Evolutionary conservation across 2,113 vertebrate species (phyloP).

Genomic region (Genyomyrus donnyi): DNA sequence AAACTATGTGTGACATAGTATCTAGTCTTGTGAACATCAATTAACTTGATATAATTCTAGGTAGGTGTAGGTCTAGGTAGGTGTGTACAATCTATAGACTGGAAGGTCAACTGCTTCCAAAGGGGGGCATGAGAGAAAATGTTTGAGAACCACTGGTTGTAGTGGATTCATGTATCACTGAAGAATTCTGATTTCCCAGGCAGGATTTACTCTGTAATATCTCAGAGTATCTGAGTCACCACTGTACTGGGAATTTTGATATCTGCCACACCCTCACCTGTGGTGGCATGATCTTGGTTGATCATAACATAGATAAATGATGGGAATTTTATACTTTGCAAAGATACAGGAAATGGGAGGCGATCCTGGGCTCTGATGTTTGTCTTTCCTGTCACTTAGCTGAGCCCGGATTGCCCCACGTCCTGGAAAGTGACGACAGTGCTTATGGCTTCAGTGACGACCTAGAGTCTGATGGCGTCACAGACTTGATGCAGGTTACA

Average conservation of each 20-base stretch:
- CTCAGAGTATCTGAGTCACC: not conserved
- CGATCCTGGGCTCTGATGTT: not conserved
- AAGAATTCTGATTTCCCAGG: not conserved
- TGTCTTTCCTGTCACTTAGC: not conserved
- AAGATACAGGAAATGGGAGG: not conserved
- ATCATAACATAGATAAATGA: not conserved
- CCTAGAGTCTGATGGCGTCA: not conserved
- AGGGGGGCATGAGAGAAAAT: too few species aligned
- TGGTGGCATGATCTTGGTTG: not conserved
- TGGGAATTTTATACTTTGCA: not conserved
- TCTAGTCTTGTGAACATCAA: not conserved
- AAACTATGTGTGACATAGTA: not conserved
- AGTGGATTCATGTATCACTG: not conserved
- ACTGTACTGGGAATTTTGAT: not conserved
- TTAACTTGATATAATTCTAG: not conserved
- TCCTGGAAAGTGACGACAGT: not conserved
- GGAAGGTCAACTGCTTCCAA: not conserved
- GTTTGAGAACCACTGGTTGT: not conserved
- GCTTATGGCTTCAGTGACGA: not conserved
- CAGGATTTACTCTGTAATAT: not conserved
- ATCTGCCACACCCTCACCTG: not conserved
- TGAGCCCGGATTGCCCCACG: not conserved
- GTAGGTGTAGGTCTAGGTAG: not conserved
- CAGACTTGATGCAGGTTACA: not conserved
- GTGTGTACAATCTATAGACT: not conserved